Evolutionary conservation across 2,888 invertebrate species (phyloP).

Genomic region (Spodoptera littoralis): DNA sequence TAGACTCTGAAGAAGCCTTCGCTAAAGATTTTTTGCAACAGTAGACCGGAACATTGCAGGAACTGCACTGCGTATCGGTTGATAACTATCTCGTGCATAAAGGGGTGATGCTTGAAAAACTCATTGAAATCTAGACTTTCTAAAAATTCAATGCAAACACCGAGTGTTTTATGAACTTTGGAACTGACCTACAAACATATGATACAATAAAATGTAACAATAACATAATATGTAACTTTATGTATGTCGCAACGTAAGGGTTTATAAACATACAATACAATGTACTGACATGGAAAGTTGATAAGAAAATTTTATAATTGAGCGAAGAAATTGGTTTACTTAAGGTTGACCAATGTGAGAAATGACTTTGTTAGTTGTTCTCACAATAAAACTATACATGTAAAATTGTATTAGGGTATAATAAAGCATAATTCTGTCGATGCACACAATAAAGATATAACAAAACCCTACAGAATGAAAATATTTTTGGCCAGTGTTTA

Average conservation of each 20-base stretch:
- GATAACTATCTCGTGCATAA: constrained; percentile 31
- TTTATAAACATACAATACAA: not conserved
- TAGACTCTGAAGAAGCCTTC: constrained; percentile 31
- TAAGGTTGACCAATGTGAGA: too few species aligned
- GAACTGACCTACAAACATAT: constrained; percentile 12
- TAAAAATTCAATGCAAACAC: not conserved
- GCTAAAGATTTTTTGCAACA: constrained; percentile 40
- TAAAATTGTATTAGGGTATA: too few species aligned
- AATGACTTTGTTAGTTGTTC: too few species aligned
- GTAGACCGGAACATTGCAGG: constrained; percentile 39
- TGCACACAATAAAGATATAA: too few species aligned
- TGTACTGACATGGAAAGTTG: constrained; percentile 6
- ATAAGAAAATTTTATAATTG: constrained; percentile 3
- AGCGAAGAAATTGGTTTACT: too few species aligned
- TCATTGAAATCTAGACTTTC: not conserved
- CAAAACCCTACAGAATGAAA: too few species aligned
- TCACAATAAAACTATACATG: too few species aligned
- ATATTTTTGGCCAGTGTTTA: too few species aligned
- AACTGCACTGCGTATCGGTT: constrained; percentile 30
- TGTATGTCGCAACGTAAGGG: constrained; percentile 3
- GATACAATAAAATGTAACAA: not conserved
- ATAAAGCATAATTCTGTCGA: too few species aligned
- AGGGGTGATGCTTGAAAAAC: constrained; percentile 17
- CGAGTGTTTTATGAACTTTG: constrained; percentile 1
- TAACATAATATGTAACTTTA: not conserved